Conservation (phyloP, 1,140 invertebrate genomes). For the Sitophilus oryzae region DNA sequence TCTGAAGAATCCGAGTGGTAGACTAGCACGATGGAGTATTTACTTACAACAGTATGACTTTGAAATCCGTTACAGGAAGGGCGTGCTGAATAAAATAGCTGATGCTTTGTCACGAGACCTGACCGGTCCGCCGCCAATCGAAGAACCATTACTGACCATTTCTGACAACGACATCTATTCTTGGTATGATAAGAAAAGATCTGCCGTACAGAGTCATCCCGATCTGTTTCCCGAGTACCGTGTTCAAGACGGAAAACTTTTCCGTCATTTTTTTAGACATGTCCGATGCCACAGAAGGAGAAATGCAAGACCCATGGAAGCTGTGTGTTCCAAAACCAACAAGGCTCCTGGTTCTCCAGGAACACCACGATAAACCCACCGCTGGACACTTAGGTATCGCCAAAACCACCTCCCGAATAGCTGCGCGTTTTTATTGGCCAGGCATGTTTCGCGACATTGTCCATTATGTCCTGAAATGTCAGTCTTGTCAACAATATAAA, state of each 20-base stretch:
- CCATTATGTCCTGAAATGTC: conserved; percentile 27
- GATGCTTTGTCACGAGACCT: too few relatives aligned
- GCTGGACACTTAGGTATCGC: too few relatives aligned
- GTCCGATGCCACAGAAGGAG: conserved; percentile 11
- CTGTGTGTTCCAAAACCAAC: conserved; percentile 18
- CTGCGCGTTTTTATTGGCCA: conserved; percentile 30
- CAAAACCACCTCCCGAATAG: too few relatives aligned
- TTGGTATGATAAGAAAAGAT: neutral
- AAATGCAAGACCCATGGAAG: conserved; percentile 11
- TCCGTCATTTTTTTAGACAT: conserved; percentile 24
- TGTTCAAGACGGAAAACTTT: conserved; percentile 31
- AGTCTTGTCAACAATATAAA: conserved; percentile 35
- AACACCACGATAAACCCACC: conserved; percentile 28
- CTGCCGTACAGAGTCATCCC: neutral
- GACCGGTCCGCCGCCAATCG: too few relatives aligned
- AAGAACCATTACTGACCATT: too few relatives aligned
- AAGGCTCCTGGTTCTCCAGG: conserved; percentile 18
- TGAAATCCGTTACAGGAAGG: too few relatives aligned
- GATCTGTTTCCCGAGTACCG: conserved; percentile 9
- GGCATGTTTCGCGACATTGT: conserved; percentile 30
- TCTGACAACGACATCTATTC: too few relatives aligned
- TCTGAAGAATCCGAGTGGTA: too few relatives aligned
- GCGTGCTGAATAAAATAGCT: too few relatives aligned
- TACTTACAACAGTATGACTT: too few relatives aligned
- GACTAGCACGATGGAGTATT: too few relatives aligned